Evolutionary conservation across 2,888 invertebrate genomes (phyloP), one percentile per base, ranked within the genome.

Genomic region (Cephus pulcher): DNA sequence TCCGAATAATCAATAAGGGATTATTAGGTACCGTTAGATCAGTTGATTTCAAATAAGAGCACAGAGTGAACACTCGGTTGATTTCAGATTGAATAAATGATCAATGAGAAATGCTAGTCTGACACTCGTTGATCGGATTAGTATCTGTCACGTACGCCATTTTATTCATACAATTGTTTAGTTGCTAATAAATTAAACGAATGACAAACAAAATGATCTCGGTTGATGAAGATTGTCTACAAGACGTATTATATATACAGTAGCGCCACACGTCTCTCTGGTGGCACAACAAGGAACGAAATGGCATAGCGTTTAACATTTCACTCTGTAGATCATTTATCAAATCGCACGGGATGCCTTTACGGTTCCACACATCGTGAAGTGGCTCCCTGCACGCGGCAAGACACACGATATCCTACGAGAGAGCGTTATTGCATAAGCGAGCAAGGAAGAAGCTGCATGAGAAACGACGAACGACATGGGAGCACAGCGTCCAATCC

Each of bases 251-350:
- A 35, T 15, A 15, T 1, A 40, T 6, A 15, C 40, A 56, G 40
- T 56, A 56, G 40, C 40, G 23, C 40, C 23, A 56, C 9, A 56
- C 40, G 40, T 56, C 23, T 23, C 23, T 56, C 40, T 56, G 6
- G 9, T 56, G 40, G 40, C 40, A 56, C 2, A 30, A 33, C 11
- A 33, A 33, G 71, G 32, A 71, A 32, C 32, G 12, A 71, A 33
- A 71, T 71, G 32, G 71, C 12, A 33, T 15, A 30, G 34, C 71
- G 32, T 12, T 71, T 71, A 71, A 30, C 71, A 71, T 71, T 30
- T 71, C 71, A 71, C 71, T 71, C 71, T n/a, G 30, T 71, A 30
- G 71, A 71, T 71, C 71, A 33, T 71, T 71, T 71, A 71, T 71
- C 71, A 71, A 71, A 71, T 34, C 32, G 30, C 71, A 6, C 71